Base-by-base conservation (phyloP, 2,797 vertebrate species). In the Typhlichthys subterraneus region DNA sequence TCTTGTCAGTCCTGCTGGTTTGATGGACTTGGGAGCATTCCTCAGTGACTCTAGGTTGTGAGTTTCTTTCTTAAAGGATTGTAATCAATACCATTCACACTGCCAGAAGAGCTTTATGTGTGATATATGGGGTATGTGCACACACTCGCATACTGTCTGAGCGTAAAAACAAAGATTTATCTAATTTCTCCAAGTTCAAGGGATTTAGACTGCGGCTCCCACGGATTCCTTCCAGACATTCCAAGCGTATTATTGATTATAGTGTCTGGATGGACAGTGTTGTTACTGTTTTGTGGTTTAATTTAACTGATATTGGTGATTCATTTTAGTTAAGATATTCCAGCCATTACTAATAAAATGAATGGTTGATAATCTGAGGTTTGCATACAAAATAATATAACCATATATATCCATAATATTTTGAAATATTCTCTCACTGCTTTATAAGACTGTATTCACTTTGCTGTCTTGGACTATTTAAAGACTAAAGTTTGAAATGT, bases 21-120 rank as follows among this genome's bases (percentile, higher is more conserved):
- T 68, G 17, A 52, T 69, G 62, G 69, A 78, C 81, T 76, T 71
- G 78, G 79, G 78, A 79, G 76, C 78, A 81, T 84, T 80, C 75
- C 70, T 47, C 29, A 31, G 61, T 9, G 0, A 57, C 59, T 29
- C 55, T 64, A 38, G 62, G 71, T 59, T 17, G 75, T 65, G 54
- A 23, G 63, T 55, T 54, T 68, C 80, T 81, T 64, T 7, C 63
- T 59, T 67, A 62, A 77, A 82, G 75, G 77, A 66, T 73, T 77
- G 79, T 84, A 85, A 87, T 64, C 2, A 15, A 87, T 76, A 78
- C 84, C 63, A 12, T 73, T 80, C 51, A 38, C 47, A 50, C 63
- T 72, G 74, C 68, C 73, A 49, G 57, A 65, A 15, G 14, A 61
- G 62, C 69, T 42, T 1, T 38, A 55, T 52, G 38, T 38, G 33